A percentile compares a stretch with the other conserved stretches of the same genome.
These are phyloP conservation scores for Fistularia tabacaria DNA, from an alignment of 2,797 vertebrate genomes.

Conservation along the genomic window DNA sequence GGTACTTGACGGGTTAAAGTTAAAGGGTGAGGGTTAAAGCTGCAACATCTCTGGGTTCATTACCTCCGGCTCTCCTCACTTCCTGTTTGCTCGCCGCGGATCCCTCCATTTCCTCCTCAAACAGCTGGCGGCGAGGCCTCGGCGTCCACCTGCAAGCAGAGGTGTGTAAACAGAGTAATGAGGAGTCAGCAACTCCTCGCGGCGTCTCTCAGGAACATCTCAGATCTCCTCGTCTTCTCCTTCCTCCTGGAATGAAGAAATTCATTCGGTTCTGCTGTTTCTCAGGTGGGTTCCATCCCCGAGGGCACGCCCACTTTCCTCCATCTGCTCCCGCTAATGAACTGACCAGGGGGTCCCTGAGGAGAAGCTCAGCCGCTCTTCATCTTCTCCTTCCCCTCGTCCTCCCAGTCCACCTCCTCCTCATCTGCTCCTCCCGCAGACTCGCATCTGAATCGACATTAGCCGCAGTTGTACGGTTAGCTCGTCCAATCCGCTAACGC, in stretches of 20 bases:
- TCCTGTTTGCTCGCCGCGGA: no score
- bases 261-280: conserved; percentile 51
- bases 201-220: conserved; percentile 48
- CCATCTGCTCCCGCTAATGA: conserved; percentile 77
- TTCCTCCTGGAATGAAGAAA: conserved; percentile 56
- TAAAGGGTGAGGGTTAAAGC: no score
- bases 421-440: conserved; percentile 39
- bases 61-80: no score
- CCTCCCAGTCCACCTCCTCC: conserved; percentile 32
- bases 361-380: conserved; percentile 42
- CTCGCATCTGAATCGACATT: conserved; percentile 37
- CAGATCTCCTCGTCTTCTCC: conserved; percentile 43
- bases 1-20: no score
- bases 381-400: conserved; percentile 27
- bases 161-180: conserved; percentile 70
- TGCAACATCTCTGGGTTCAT: no score
- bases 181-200: conserved; percentile 48
- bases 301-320: conserved; percentile 62
- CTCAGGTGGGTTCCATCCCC: conserved; percentile 63
- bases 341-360: conserved; percentile 66
- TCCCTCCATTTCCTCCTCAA: no score
- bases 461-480: conserved; percentile 43
- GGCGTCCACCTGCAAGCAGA: conserved; percentile 65
- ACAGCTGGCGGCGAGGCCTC: conserved; percentile 5
- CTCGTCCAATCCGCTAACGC: neutral